Conservation (phyloP, 2,797 vertebrate species). For the Myiotriccus ornatus region DNA sequence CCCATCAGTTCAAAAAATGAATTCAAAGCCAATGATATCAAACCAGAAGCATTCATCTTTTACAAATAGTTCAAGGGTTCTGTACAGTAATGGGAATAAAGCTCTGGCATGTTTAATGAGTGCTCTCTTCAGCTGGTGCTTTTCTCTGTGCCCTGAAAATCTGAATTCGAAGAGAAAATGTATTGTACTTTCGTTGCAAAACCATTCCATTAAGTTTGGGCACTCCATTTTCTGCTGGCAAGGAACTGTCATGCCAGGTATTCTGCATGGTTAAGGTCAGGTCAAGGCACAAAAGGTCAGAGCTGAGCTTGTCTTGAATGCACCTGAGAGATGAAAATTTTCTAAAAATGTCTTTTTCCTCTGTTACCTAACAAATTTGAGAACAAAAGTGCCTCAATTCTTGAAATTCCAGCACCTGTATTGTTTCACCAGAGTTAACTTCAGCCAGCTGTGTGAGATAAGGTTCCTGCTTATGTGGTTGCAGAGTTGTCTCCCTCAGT, state of each 20-base stretch:
- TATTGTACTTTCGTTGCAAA: neutral
- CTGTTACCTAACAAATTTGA: neutral
- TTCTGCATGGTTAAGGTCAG: neutral
- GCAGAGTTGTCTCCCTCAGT: neutral
- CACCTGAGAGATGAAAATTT: neutral
- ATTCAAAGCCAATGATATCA: conserved; percentile 8
- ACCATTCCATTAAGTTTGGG: neutral
- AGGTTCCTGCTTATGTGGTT: neutral
- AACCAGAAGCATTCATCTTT: neutral
- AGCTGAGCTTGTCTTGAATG: neutral
- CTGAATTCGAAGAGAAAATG: neutral
- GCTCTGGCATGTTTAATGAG: neutral
- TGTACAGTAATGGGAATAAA: neutral
- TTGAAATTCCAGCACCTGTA: neutral
- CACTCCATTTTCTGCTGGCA: neutral
- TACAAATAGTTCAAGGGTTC: neutral
- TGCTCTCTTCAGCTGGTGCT: neutral
- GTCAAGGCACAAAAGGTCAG: neutral
- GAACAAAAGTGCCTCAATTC: neutral
- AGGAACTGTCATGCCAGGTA: neutral
- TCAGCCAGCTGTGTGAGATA: neutral
- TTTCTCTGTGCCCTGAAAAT: neutral
- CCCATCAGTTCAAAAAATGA: neutral
- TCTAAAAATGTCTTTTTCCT: neutral
- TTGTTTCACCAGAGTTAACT: neutral